phyloP scores from a whole-genome alignment of 2,888 invertebrate species.

The Acheta domesticus region DNA sequence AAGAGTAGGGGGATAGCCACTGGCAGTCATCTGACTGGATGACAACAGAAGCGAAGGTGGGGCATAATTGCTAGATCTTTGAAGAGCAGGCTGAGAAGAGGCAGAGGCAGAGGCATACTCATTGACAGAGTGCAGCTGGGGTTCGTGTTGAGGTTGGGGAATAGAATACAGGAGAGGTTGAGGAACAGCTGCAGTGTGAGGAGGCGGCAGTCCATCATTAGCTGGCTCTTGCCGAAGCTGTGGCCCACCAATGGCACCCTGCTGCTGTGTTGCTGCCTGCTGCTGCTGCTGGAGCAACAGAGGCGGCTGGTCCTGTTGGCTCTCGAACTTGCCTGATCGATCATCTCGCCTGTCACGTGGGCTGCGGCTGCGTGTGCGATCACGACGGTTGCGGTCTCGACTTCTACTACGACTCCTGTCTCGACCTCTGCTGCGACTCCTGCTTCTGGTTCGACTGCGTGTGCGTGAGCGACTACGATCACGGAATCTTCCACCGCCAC shows the following conservation, averaged over 20 bases:
- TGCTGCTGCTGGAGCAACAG: constrained; percentile 22
- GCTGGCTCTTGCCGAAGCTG: constrained; percentile 18
- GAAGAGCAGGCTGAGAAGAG: neutral
- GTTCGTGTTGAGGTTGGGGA: neutral
- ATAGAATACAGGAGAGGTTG: neutral
- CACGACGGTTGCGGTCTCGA: constrained; percentile 26
- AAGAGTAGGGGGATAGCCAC: neutral
- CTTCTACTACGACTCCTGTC: constrained; percentile 30
- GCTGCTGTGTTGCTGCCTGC: constrained; percentile 21
- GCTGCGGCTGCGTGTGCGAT: constrained; percentile 31
- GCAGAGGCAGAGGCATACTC: neutral
- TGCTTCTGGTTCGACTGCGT: constrained; percentile 18
- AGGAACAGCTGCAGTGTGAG: constrained; percentile 19
- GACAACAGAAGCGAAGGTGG: neutral
- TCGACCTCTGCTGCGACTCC: constrained; percentile 25
- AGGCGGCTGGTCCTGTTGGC: neutral
- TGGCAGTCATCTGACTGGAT: neutral
- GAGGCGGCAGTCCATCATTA: constrained; percentile 12
- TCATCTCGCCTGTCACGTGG: constrained; percentile 33
- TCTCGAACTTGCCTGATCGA: constrained; percentile 33
- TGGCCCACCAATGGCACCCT: neutral
- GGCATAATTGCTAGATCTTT: constrained; percentile 18
- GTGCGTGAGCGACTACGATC: constrained; percentile 25
- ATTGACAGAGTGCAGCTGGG: neutral
- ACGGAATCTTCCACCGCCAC: constrained; percentile 26